Base-by-base conservation (phyloP, 2,888 invertebrate genomes). In the Eristalis tenax region DNA sequence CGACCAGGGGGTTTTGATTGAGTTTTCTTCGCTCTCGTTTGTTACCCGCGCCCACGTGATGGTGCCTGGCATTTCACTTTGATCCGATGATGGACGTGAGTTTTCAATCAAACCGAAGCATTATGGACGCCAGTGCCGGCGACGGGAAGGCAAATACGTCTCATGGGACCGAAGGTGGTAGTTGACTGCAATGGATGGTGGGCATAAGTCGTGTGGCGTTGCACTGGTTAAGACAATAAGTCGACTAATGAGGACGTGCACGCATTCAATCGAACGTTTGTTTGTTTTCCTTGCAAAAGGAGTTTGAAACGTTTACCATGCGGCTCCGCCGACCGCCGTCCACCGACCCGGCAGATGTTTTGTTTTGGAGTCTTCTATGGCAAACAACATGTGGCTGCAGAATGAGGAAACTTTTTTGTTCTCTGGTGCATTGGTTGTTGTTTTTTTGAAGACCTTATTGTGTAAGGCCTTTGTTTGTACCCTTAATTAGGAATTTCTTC, bases 331-430 rank as follows among this genome's bases (percentile, higher is more conserved):
- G 74, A 43, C 15, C 15, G n/a, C 43, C 57, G 35, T 3, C 23
- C 78, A 38, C 15, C 15, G n/a, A 8, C 8, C 43, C 56, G 79
- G 79, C 87, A 87, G 87, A 87, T 87, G 87, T 87, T 83, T 82
- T 76, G 63, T 73, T 78, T 78, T 32, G 38, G 74, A 59, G 50
- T 50, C 50, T 65, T 74, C 68, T 56, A 80, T 73, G 40, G 79
- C 83, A 80, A 87, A 83, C 83, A 87, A 83, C 87, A 87, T 87
- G 76, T 87, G 87, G 87, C 61, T 76, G 40, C 79, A 76, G 75
- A 79, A 74, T 79, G 86, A 76, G 87, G 78, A 61, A 68, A 66
- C 22, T 82, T 59, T 64, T 65, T 82, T 32, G 28, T 28, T 28
- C 4, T 28, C 28, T 28, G 32, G 8, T 32, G 32, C 32, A 32